Evolutionary conservation across 2,888 invertebrate species (phyloP), one percentile per base, ranked within the genome.

Genomic region (Drosophila glabriapex): DNA sequence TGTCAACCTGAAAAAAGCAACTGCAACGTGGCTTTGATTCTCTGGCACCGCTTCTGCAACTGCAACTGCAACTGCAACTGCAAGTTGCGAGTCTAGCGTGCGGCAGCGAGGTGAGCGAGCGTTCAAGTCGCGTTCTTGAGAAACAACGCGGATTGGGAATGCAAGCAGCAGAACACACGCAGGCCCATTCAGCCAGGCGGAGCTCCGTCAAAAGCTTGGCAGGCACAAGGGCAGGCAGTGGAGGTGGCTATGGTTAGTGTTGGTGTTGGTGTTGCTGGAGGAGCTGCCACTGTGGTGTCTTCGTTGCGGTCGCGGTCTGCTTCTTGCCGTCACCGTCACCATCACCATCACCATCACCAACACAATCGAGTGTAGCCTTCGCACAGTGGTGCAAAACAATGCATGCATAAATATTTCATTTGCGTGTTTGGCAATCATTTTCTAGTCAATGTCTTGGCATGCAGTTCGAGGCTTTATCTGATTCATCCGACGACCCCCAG

Each of bases 391-490:
- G 68, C 73, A 78, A 88, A 83, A 89, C 87, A 87, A 90, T 86
- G 86, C 82, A 87, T 90, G 85, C 82, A 90, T 88, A 85, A 91
- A 92, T 85, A 87, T 88, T 77, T 83, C 55, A 83, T 80, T 91
- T 84, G 91, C 91, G 92, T 92, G 91, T 86, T 92, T 90, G 82
- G 85, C 78, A 91, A 92, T 92, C 91, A 92, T 92, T 92, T 92
- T 91, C 91, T 83, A 91, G 92, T 89, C 91, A 87, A 86, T 91
- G 91, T 91, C 88, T 92, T 91, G 83, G 89, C 88, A 91, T 89
- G 88, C 90, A 90, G 89, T 91, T 88, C 73, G 81, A 80, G 82
- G 83, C 72, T 82, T 91, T 92, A 91, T 91, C 92, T 91, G 89
- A 92, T 91, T 88, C 90, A 91, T 90, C 85, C 82, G 76, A 85